phyloP scores from a whole-genome alignment of 2,888 invertebrate genomes.

The Gandaritis pyraliata region DNA sequence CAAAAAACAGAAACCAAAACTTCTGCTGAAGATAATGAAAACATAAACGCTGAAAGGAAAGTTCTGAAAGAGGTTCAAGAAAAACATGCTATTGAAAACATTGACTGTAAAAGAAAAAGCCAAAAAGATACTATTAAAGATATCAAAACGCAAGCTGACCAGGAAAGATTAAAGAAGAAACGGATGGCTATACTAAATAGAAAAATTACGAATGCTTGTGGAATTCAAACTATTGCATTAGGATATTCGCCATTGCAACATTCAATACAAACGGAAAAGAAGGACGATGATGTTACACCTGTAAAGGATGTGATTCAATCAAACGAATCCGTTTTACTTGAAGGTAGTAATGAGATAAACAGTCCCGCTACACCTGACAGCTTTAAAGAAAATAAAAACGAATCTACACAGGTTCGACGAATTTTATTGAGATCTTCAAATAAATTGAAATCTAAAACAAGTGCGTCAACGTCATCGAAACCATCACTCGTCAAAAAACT shows the following conservation, averaged over 20 bases:
- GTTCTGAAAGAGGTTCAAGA: conserved; percentile 64
- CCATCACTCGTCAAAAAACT: conserved; percentile 32
- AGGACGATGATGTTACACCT: not conserved
- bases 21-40: conserved; percentile 40
- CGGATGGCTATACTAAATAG: conserved; percentile 66
- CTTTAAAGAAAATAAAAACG: conserved; percentile 53
- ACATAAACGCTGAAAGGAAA: conserved; percentile 53
- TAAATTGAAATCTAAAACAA: conserved; percentile 41
- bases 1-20: conserved; percentile 28
- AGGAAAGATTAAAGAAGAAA: conserved; percentile 62
- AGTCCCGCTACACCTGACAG: conserved; percentile 34
- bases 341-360: conserved; percentile 31
- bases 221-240: conserved; percentile 60
- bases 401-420: conserved; percentile 44
- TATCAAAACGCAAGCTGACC: conserved; percentile 37
- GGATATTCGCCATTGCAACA: conserved; percentile 53
- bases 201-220: conserved; percentile 51
- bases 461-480: conserved; percentile 19
- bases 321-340: conserved; percentile 25
- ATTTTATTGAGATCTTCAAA: conserved; percentile 61
- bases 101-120: conserved; percentile 25
- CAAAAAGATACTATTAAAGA: conserved; percentile 24
- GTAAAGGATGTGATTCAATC: conserved; percentile 5
- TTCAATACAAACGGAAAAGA: conserved; percentile 2
- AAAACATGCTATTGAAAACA: conserved; percentile 45